phyloP scores from a whole-genome alignment of 2,888 invertebrate genomes.

The Philereme vetulata region DNA sequence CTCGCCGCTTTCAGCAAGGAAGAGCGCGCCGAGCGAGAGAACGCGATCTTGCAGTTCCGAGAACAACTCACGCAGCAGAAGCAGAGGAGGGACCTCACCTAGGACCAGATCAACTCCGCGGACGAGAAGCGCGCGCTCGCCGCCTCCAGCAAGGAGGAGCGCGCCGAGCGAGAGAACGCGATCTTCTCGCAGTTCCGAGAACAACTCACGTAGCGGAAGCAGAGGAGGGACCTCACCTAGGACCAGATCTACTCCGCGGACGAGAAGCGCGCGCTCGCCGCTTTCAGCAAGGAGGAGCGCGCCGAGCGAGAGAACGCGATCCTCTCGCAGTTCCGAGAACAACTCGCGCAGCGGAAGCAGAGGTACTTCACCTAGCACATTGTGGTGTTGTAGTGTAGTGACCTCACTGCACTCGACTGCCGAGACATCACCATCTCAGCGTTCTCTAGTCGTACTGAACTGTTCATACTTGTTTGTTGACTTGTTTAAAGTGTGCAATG shows the following conservation, averaged over 20 bases:
- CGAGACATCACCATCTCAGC: no score
- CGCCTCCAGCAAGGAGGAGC: constrained; percentile 99
- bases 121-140: constrained; percentile 99
- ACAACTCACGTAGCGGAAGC: constrained; percentile 80
- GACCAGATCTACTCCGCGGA: constrained; percentile 99
- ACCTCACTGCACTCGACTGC: no score
- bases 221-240: constrained; percentile 70
- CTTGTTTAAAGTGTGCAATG: no score
- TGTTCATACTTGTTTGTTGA: no score
- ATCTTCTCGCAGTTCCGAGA: constrained; percentile 97
- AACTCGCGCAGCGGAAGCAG: constrained; percentile 74
- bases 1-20: constrained; percentile 98
- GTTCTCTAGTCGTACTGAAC: no score
- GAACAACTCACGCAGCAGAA: constrained; percentile 85
- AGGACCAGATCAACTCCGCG: constrained; percentile 99
- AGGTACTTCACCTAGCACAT: constrained; percentile 32
- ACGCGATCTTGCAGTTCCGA: constrained; percentile 97
- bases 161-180: constrained; percentile 97
- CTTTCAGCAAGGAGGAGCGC: constrained; percentile 99
- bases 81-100: constrained; percentile 48
- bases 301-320: constrained; percentile 98
- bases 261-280: constrained; percentile 98
- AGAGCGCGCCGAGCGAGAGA: constrained; percentile 97
- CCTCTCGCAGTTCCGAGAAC: constrained; percentile 96
- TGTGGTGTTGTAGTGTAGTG: no score